Conservation (phyloP, 2,113 vertebrate species). For the Macquaria australasica region DNA sequence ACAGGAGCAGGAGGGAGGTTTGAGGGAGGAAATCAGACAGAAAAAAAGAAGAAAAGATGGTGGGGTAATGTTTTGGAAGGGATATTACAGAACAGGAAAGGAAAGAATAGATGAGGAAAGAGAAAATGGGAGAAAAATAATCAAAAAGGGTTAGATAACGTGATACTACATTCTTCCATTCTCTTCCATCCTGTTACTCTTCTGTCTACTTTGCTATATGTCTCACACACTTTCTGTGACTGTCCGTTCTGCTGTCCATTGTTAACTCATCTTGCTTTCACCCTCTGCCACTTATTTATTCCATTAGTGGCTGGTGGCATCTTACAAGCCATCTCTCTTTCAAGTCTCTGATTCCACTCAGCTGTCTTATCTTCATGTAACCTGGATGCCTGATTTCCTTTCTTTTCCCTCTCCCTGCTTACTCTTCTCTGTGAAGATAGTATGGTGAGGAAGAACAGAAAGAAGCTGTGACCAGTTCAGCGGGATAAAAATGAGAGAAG, state of each 20-base stretch:
- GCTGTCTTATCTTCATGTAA: background rate
- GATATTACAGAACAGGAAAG: background rate
- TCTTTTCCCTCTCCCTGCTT: background rate
- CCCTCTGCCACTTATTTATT: constrained; percentile 5
- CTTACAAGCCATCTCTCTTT: background rate
- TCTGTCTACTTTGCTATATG: background rate
- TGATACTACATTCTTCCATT: background rate
- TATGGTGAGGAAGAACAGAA: background rate
- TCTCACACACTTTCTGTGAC: background rate
- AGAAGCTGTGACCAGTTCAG: constrained; percentile 11
- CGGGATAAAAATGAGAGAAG: constrained; percentile 21
- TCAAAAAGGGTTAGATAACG: background rate
- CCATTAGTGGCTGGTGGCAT: background rate
- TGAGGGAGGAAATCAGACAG: background rate
- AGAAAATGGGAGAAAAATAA: background rate
- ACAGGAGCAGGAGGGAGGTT: constrained; percentile 25
- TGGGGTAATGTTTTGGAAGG: background rate
- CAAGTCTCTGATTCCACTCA: background rate
- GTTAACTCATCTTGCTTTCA: background rate
- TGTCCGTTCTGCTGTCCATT: background rate
- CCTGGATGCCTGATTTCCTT: constrained; percentile 19
- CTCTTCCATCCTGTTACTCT: background rate
- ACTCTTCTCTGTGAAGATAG: background rate
- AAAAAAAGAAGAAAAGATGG: background rate
- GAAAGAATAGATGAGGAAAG: background rate